Percentiles rank a stretch among this genome's conserved stretches.
Conservation (phyloP, 2,113 vertebrate species). For the Hemicordylus capensis region DNA sequence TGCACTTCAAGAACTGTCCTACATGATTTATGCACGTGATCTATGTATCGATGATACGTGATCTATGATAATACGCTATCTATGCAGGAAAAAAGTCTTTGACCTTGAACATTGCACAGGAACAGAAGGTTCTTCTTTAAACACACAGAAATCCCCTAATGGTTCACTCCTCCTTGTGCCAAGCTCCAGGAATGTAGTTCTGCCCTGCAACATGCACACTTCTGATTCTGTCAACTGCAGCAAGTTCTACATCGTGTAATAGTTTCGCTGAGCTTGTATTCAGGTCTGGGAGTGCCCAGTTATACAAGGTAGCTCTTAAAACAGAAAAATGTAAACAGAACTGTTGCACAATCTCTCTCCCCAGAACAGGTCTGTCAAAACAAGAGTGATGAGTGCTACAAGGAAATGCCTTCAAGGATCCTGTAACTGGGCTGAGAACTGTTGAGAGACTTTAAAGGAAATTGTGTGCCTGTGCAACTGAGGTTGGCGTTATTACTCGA, state of each 20-base stretch:
- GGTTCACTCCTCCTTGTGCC: not conserved
- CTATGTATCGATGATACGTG: no score
- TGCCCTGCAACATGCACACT: not conserved
- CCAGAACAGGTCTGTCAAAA: conserved; percentile 36
- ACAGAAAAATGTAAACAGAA: conserved; percentile 47
- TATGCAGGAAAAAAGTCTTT: not conserved
- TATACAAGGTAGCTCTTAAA: conserved; percentile 52
- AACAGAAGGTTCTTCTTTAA: not conserved
- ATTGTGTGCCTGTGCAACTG: not conserved
- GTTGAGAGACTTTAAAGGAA: not conserved
- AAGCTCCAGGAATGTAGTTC: not conserved
- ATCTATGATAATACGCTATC: no score
- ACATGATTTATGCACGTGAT: no score
- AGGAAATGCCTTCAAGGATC: conserved; percentile 38
- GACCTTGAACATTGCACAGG: not conserved
- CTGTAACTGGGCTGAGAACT: not conserved
- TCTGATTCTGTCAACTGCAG: conserved; percentile 21
- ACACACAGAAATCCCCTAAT: not conserved
- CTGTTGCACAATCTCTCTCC: conserved; percentile 33
- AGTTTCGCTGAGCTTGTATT: conserved; percentile 40
- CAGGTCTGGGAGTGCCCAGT: conserved; percentile 37
- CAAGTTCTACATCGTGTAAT: not conserved
- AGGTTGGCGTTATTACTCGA: not conserved
- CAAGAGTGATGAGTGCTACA: not conserved
- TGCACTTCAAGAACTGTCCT: not conserved